Base-by-base conservation (phyloP, 2,113 vertebrate species). In the Ornithorhynchus anatinus region DNA sequence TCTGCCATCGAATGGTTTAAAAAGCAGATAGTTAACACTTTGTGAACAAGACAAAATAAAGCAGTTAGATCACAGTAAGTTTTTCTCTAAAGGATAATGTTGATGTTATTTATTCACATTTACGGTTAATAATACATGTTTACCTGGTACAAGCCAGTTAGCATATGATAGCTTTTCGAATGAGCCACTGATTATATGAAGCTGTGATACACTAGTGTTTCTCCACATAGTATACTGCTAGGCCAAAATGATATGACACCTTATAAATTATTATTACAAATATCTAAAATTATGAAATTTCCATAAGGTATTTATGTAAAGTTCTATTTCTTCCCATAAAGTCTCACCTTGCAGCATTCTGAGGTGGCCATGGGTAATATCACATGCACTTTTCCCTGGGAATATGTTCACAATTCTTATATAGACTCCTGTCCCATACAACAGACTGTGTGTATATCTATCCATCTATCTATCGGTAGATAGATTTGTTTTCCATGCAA, bases 201-300 rank as follows among this genome's bases (percentile, higher is more conserved):
- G 67, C 79, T 77, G 59, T 73, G 54, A 45, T 72, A 39, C 56
- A 62, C 72, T 84, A 64, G 66, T 25, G 1, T 74, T 82, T 72
- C 74, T 66, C 78, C 20, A 2, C 74, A 39, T 63, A 19, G 23
- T 8, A n/a, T 69, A 72, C 58, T 75, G 59, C 39, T 53, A 77
- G 62, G 69, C 65, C 79, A 85, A 59, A 70, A 37, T 66, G 71
- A 75, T 80, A 38, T 37, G 13, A 10, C 40, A 63, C 68, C 68
- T 75, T 72, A 33, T 69, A 61, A 73, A 77, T 80, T 86, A 61
- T 75, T 80, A 72, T 44, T 72, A 25, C 67, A 75, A 40, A 80
- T 62, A 79, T 58, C 38, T 75, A 77, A 72, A 68, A 72, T 50
- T 53, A 69, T 69, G 35, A 4, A 70, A 80, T 84, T 85, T 82